Conservation (phyloP, 2,888 invertebrate genomes). For the Plebejus anna region DNA sequence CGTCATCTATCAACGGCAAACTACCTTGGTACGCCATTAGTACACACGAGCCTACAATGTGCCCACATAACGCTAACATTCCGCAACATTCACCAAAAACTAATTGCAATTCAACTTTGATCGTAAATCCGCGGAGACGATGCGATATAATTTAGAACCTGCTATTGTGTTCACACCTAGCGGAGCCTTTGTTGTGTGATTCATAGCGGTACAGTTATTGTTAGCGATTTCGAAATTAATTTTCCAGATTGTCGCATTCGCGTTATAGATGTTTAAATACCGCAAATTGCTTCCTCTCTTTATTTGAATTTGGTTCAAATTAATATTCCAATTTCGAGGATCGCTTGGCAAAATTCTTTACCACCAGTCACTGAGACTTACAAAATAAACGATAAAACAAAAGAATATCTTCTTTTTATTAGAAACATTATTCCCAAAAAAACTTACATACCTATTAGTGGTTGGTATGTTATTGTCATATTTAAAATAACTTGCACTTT, state of each 20-base stretch:
- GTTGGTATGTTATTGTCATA: too few species aligned
- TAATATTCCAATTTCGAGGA: background rate
- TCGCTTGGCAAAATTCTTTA: background rate
- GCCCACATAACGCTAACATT: conserved; percentile 34
- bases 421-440: too few species aligned
- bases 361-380: background rate
- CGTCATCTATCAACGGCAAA: conserved; percentile 12
- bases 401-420: too few species aligned
- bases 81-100: conserved; percentile 48
- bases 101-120: conserved; percentile 69
- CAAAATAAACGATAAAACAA: background rate
- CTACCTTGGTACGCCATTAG: conserved; percentile 28
- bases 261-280: conserved; percentile 54
- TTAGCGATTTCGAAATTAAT: conserved; percentile 71
- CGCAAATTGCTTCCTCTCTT: conserved; percentile 57
- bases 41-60: conserved; percentile 30
- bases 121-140: conserved; percentile 61
- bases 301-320: conserved; percentile 33
- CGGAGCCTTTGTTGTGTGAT: conserved; percentile 66
- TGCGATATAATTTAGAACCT: conserved; percentile 52
- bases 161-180: conserved; percentile 56
- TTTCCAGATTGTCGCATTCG: conserved; percentile 57
- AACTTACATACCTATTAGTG: too few species aligned
- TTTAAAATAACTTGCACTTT: too few species aligned
- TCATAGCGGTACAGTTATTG: conserved; percentile 65